Conservation (phyloP, 2,797 vertebrate genomes). For the Cephalopachus bancanus region DNA sequence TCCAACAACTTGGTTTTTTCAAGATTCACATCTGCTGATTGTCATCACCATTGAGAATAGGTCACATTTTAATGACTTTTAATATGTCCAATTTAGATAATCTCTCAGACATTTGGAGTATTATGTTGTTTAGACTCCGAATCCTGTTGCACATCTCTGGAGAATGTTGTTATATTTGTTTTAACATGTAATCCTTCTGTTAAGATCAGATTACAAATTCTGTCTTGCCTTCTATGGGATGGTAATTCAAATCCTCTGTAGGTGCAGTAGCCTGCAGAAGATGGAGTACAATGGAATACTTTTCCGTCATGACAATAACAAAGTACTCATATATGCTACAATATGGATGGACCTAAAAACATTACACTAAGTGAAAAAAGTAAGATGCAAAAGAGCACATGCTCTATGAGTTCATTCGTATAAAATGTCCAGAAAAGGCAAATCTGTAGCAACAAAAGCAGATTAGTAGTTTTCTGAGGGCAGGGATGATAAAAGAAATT, state of each 20-base stretch:
- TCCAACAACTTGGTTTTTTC: slow-evolving; percentile 14
- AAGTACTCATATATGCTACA: background rate
- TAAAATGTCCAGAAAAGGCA: background rate
- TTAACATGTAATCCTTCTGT: background rate
- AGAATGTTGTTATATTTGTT: background rate
- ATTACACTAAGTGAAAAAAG: background rate
- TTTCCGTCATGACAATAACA: slow-evolving; percentile 1
- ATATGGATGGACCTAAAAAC: background rate
- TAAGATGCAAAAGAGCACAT: background rate
- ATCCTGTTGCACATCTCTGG: background rate
- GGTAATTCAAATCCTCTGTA: background rate
- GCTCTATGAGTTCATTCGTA: background rate
- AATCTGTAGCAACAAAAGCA: background rate
- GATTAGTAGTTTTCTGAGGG: background rate
- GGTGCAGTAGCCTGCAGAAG: background rate
- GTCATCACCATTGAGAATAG: background rate
- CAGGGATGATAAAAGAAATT: background rate
- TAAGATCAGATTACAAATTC: slow-evolving; percentile 35
- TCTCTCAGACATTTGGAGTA: background rate
- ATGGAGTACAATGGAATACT: background rate
- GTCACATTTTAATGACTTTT: background rate
- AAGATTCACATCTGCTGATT: background rate
- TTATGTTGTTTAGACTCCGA: background rate
- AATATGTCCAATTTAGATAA: background rate
- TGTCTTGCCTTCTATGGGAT: background rate